phyloP scores from a whole-genome alignment of 2,797 vertebrate genomes.

The Oreortyx pictus region DNA sequence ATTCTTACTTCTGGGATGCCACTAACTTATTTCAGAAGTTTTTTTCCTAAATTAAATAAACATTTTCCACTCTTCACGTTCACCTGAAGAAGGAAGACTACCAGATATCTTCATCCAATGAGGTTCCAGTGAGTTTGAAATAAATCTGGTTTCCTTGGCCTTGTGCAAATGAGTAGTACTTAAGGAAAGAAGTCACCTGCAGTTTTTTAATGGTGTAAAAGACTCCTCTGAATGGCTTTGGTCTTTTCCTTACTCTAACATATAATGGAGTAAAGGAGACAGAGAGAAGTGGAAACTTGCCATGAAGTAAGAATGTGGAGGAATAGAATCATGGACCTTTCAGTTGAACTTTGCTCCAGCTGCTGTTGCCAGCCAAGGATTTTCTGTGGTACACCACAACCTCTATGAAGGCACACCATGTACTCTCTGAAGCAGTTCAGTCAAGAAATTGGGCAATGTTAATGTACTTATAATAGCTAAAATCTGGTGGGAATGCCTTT shows the following conservation, averaged over 20 bases:
- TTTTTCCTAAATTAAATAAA: background rate
- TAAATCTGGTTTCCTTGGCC: background rate
- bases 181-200: background rate
- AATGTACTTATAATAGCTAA: conserved; percentile 25
- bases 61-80: background rate
- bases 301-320: conserved; percentile 34
- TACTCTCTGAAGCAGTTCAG: conserved; percentile 38
- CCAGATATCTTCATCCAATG: background rate
- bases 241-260: background rate
- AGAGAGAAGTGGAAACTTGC: conserved; percentile 32
- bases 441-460: conserved; percentile 3
- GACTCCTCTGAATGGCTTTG: background rate
- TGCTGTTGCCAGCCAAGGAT: conserved; percentile 21
- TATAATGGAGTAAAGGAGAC: background rate
- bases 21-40: background rate
- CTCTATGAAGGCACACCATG: conserved; percentile 35
- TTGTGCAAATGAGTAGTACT: background rate
- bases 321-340: conserved; percentile 29
- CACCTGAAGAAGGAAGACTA: background rate
- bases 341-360: conserved; percentile 40
- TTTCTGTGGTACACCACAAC: conserved; percentile 64
- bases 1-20: background rate
- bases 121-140: background rate
- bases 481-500: conserved; percentile 27
- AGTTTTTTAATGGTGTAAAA: background rate